Percentiles rank a stretch among this genome's conserved stretches.
Conservation (phyloP, 2,113 vertebrate species). For the Heptranchias perlo region DNA sequence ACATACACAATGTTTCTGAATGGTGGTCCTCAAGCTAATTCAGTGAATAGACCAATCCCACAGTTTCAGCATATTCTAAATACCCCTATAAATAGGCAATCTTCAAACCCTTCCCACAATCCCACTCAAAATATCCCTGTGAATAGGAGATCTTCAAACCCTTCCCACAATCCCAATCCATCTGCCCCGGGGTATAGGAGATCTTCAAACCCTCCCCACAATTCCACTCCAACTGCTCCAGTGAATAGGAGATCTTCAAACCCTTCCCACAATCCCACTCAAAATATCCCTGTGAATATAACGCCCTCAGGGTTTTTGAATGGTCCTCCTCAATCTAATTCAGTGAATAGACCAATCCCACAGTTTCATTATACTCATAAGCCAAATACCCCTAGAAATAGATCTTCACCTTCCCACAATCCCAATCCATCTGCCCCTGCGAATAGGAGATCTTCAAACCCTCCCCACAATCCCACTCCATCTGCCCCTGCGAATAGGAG, state of each 20-base stretch:
- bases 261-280: not conserved
- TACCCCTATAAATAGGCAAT: not conserved
- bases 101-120: not conserved
- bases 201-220: not conserved
- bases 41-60: not conserved
- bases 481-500: not conserved
- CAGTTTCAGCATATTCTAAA: not conserved
- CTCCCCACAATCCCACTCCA: not conserved
- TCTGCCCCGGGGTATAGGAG: not conserved
- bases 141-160: not conserved
- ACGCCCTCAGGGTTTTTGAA: not conserved
- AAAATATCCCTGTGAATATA: not conserved
- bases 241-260: not conserved
- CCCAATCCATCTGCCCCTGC: not conserved
- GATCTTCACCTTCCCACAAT: not conserved
- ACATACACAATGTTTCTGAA: not conserved
- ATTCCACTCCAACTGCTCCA: not conserved
- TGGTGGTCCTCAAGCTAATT: not conserved
- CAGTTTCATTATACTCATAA: not conserved
- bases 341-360: not conserved
- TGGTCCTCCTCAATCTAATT: no score
- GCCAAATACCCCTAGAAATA: not conserved
- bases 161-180: not conserved
- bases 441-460: not conserved
- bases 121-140: not conserved